Base-by-base conservation (phyloP, 2,113 vertebrate genomes). In the Leptobrachium ailaonicum region DNA sequence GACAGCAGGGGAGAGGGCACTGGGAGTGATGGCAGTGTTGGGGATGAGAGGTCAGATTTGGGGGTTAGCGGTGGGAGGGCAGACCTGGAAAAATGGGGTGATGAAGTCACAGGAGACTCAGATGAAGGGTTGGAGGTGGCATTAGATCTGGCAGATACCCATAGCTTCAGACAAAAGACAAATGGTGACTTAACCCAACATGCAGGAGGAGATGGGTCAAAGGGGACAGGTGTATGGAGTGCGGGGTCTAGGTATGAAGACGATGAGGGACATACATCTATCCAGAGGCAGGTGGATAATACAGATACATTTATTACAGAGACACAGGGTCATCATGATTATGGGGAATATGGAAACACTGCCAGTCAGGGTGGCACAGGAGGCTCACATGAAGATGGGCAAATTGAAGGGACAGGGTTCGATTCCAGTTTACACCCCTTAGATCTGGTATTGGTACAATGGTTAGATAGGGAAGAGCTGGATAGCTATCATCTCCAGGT, bases 381-480 rank as follows among this genome's bases (percentile, higher is more conserved):
- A 13, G 6, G 4, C 66, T 92, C 82, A 89, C 90, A 64, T 87
- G 85, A 70, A 85, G 84, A 40, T 82, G 63, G 6, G 82, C 83
- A 77, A 80, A 83, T 10, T 85, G 73, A 82, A 79, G 44, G 75
- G 83, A 45, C 44, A 78, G 32, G 72, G 83, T 20, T 40, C 73
- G 32, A 1, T 66, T 66, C 68, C 3, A 3, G 63, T 0, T 77
- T 86, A 20, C 88, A 91, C 9, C 86, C 88, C 9, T 77, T 96
- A 73, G 95, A 96, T 76, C 85, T 98, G 75, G 84, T 97, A 78
- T 89, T 97, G 40, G 62, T 86, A 32, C 87, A 82, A 56, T 88
- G 88, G 82, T 82, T 98, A 69, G 95, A 97, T 82, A 86, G 96
- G 12, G 96, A 97, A 85, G 82, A 50, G 0, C 75, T 66, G 2